Base-by-base conservation (phyloP, 2,888 invertebrate genomes). In the Lepas anatifera region DNA sequence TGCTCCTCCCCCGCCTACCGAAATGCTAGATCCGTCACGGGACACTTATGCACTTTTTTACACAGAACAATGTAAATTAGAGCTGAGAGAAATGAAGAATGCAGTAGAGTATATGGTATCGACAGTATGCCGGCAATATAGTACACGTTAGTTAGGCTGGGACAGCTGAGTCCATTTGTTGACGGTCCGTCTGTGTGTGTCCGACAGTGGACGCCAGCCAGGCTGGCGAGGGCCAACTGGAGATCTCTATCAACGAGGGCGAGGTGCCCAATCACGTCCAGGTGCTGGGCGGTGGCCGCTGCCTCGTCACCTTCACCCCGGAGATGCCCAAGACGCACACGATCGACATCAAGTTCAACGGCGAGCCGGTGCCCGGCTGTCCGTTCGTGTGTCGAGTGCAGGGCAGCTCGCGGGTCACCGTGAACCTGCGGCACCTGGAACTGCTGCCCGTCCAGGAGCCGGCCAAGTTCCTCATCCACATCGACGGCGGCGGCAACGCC, bases 231-330 rank as follows among this genome's bases (percentile, higher is more conserved):
- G 99, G 99, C 68, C 97, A 98, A 82, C 84, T 99, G 77, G 98
- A 99, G 85, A 99, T 99, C 78, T 96, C 96, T 77, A 96, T 99
- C 79, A 98, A 99, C 81, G 95, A 96, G 83, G 98, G 98, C 75
- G 94, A 96, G 84, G 95, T 99, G 73, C 97, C 98, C 67, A 99
- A 99, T 84, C 95, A 96, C 81, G 97, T 98, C 35, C 83, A 88
- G 81, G 95, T 96, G 69, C 92, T 97, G 25, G 95, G 95, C 41
- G 95, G 95, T 67, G 97, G 96, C 68, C 87, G 93, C 74, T 96
- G 95, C 78, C 85, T 95, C 67, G 95, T 96, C 43, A 93, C 92
- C 73, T 96, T 96, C 83, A 92, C 94, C 29, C 96, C 96, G 52
- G 94, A 95, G 80, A 86, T 89, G 75, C 87, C 93, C 3, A 92